Percentiles rank a stretch among this genome's conserved stretches.
Evolutionary conservation across 1,140 invertebrate species (phyloP).

Genomic region (Mycetomoellerius zeteki): DNA sequence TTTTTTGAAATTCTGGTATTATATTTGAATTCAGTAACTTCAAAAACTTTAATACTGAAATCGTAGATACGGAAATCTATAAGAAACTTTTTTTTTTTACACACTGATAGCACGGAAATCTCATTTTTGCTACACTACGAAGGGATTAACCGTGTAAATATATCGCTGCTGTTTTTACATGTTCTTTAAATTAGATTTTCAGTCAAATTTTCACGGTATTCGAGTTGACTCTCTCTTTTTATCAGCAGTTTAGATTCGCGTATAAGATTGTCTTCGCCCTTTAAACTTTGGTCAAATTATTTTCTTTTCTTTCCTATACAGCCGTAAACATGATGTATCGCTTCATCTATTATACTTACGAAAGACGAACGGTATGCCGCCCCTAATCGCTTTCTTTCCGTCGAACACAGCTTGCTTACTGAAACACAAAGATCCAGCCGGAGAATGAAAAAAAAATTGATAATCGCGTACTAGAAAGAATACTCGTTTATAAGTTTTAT

Average conservation of each 20-base stretch:
- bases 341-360: slow-evolving; percentile 91
- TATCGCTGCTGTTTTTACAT: not conserved
- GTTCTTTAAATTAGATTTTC: not conserved
- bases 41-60: too few species aligned
- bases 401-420: slow-evolving; percentile 98
- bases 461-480: not conserved
- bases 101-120: too few species aligned
- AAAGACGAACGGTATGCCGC: slow-evolving; percentile 98
- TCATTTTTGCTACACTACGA: too few species aligned
- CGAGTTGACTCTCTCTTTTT: not conserved
- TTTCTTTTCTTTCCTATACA: not conserved
- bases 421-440: slow-evolving; percentile 81
- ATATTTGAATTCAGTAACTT: too few species aligned
- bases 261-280: not conserved
- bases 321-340: not conserved
- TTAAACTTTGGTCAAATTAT: slow-evolving; percentile 4
- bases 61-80: too few species aligned
- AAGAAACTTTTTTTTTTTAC: too few species aligned
- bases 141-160: too few species aligned
- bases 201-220: not conserved
- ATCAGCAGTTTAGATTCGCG: not conserved
- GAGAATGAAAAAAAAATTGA: slow-evolving; percentile 80
- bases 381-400: slow-evolving; percentile 97
- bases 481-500: not conserved
- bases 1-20: too few species aligned